Evolutionary conservation across 2,797 vertebrate species (phyloP), one percentile per base, ranked within the genome.

Genomic region (Macropus fuliginosus): DNA sequence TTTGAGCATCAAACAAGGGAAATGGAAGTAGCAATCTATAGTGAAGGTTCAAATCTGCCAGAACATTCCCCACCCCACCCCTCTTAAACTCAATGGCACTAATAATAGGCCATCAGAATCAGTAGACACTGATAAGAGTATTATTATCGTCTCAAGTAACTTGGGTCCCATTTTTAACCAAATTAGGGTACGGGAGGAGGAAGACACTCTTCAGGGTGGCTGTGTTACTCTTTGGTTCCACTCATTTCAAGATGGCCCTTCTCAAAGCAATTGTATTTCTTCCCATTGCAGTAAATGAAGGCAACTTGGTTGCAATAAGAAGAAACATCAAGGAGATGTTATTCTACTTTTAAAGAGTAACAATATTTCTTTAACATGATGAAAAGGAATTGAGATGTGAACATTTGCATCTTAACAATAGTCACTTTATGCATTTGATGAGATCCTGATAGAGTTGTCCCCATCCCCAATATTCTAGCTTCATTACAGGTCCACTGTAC

Each of bases 331-430:
- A 9, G 0, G 31, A 59, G 66, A 74, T 40, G 66, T 24, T 74
- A 40, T 40, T 74, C 40, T 74, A 18, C 40, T 31, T 40, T 74
- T 74, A 99, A 99, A 99, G 99, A 99, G 99, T 98, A 99, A 99
- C 98, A 98, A 99, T 99, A 99, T 99, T 99, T 99, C 99, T 99
- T 99, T 99, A 98, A 99, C 98, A 99, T 99, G 99, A 99, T 99
- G 99, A 99, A 99, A 99, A 99, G 99, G 99, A 99, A 98, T 99
- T 99, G 99, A 98, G 98, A 97, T 99, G 99, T 99, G 99, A 99
- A 99, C 98, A 98, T 99, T 99, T 94, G 98, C 98, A 99, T 99
- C 98, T 99, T 98, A 98, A 99, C 99, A 99, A 98, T 99, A 99
- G 98, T 98, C 99, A 98, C 98, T 98, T 99, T 98, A 99, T 98